Base-by-base conservation (phyloP, 2,888 invertebrate genomes). In the Zaprionus bogoriensis region DNA sequence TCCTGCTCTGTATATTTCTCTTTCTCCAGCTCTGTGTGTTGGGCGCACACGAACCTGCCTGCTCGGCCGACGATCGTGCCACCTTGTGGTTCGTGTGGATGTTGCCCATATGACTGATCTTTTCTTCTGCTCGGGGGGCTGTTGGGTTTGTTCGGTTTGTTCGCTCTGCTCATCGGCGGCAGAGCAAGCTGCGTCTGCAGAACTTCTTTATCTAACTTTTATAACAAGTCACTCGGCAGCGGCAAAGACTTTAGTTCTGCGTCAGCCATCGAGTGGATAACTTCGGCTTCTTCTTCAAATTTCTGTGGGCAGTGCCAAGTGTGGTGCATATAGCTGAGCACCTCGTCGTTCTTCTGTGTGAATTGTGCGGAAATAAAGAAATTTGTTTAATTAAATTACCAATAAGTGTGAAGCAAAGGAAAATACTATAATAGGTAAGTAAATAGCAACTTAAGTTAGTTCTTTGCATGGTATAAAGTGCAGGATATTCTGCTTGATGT, bases 181-280 rank as follows among this genome's bases (percentile, higher is more conserved):
- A 57, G 50, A 44, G 45, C 9, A 51, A 45, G 63, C 41, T 59
- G 62, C 59, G 67, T 69, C 84, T 63, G 68, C 69, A 84, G 79
- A 80, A 80, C 76, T 75, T 78, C 70, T 84, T 84, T 60, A 75
- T 66, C 82, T 80, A 85, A 85, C 65, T 82, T 83, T 77, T 86
- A 82, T 82, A 82, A 86, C 80, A 83, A 74, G 86, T 68, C 53
- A 55, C 66, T 74, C 54, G 74, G 59, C 52, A 52, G 57, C 58
- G 52, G 67, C 39, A 72, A 77, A 74, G 77, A 67, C 63, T 77
- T 83, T 80, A 82, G 86, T 82, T 86, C 65, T 72, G 74, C 77
- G 65, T 67, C 77, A 80, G 73, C 86, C 83, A 63, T 64, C 64
- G 82, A 64, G 63, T 74, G 72, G 70, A 66, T 65, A 77, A 73